Conservation (phyloP, 2,888 invertebrate genomes). For the Omphaloscelis lunosa region DNA sequence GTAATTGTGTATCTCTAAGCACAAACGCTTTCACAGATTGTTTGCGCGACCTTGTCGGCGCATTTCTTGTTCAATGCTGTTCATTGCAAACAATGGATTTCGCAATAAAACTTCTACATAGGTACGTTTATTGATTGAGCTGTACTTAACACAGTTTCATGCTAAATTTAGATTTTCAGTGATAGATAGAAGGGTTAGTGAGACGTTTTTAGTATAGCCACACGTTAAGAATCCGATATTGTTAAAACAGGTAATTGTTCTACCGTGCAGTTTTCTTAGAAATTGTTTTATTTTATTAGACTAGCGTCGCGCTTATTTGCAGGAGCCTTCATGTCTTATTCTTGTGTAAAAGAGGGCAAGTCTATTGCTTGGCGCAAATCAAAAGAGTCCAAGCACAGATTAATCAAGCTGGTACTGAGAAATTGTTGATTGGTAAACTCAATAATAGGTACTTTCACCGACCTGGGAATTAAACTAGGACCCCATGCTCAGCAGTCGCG, state of each 20-base stretch:
- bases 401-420: neutral
- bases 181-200: neutral
- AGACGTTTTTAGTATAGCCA: neutral
- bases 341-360: neutral
- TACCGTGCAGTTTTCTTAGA: too few relatives aligned
- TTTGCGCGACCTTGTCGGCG: conserved; percentile 42
- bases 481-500: neutral
- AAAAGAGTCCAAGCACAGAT: neutral
- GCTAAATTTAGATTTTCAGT: conserved; percentile 5
- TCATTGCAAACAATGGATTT: conserved; percentile 49
- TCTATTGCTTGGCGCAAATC: conserved; percentile 7
- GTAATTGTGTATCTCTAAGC: conserved; percentile 31
- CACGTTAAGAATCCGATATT: too few relatives aligned
- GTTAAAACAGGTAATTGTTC: too few relatives aligned
- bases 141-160: neutral
- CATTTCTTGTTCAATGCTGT: conserved; percentile 52
- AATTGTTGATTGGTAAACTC: neutral
- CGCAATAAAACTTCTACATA: conserved; percentile 14
- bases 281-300: too few relatives aligned
- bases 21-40: conserved; percentile 52
- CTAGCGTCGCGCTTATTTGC: too few relatives aligned
- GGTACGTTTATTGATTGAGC: conserved; percentile 11
- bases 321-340: neutral
- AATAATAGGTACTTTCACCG: neutral
- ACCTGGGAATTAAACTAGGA: neutral